Base-by-base conservation (phyloP, 2,888 invertebrate species). In the Limnephilus lunatus region DNA sequence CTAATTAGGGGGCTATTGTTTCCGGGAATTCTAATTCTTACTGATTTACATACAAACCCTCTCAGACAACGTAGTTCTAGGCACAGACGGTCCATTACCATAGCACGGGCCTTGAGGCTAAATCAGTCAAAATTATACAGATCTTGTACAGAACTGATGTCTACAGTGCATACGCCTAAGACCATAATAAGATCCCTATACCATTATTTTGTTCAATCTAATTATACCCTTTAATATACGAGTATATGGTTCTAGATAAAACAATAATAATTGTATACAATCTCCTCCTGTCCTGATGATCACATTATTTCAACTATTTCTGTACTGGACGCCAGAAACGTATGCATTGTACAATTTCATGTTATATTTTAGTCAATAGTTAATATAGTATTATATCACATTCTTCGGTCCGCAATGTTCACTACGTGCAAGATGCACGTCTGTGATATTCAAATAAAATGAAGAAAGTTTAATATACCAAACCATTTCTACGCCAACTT, bases 1-100 rank as follows among this genome's bases (percentile, higher is more conserved):
- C 48, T 87, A 87, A 87, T 87, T 87, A 87, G 53, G 31, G n/a
- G 87, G 87, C 85, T 87, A 87, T 87, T 87, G 87, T 87, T 87
- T 87, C 87, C 87, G 87, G 87, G 53, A 32, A 85, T 83, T 83
- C 85, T 44, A 85, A 44, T 85, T 31, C 15, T 30, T 12, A 31
- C 19, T 15, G 25, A 87, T 87, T 87, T 53, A 87, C 87, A 53
- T 53, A 87, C 15, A 68, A 87, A 53, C 32, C 87, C 31, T 68
- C 68, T 87, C 68, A 48, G 85, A 48, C 87, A 48, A 31, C 25
- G 48, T 14, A 48, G 44, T 48, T 30, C 35, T 48, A 31, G n/a
- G 30, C n/a, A 53, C 32, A n/a, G 39, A 12, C 87, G 53, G 25
- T 31, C 12, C 82, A 82, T 82, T 31, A 30, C 30, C 82, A 82